Evolutionary conservation across 2,113 vertebrate species (phyloP), one percentile per base, ranked within the genome.

Genomic region (Rhabdornis inornatus): DNA sequence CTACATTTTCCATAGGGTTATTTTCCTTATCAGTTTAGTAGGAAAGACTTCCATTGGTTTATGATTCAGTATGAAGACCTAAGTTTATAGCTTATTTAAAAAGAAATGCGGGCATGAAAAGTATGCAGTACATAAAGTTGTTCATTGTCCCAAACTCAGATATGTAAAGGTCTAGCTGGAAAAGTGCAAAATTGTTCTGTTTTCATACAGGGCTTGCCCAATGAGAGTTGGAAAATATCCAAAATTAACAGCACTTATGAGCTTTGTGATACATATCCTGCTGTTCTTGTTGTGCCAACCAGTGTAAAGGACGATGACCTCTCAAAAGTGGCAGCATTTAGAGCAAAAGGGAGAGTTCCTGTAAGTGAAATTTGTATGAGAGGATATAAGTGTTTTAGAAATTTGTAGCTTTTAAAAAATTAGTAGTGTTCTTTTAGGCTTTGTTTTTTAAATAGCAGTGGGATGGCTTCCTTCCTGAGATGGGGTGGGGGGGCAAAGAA

Each of bases 201-300:
- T 89, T 96, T 56, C 53, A 1, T 87, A 23, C 92, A 99, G 99
- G 99, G 99, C 63, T 98, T 99, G 63, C 99, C 99, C 16, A 99
- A 99, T 78, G 99, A 99, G 96, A 99, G 99, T 95, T 99, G 99
- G 99, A 98, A 98, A 95, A 98, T 99, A 97, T 99, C 98, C 86
- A 99, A 98, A 97, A 96, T 99, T 57, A 99, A 99, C 98, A 98
- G 95, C 96, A 98, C 71, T 83, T 99, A 99, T 60, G 99, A 99
- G 81, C 98, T 99, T 83, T 99, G 99, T 84, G 99, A 99, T 90
- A 99, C 99, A 1, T 99, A 99, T 27, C 99, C 99, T 64, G 98
- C 99, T 49, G 11, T 99, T 92, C 98, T 99, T 87, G 99, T 99
- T 65, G 98, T 99, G 92, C 99, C 99, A 96, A 98, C 98, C 64